Percentiles rank a stretch among this genome's conserved stretches.
Evolutionary conservation across 1,140 invertebrate species (phyloP).

Genomic region (Camponotus pennsylvanicus): DNA sequence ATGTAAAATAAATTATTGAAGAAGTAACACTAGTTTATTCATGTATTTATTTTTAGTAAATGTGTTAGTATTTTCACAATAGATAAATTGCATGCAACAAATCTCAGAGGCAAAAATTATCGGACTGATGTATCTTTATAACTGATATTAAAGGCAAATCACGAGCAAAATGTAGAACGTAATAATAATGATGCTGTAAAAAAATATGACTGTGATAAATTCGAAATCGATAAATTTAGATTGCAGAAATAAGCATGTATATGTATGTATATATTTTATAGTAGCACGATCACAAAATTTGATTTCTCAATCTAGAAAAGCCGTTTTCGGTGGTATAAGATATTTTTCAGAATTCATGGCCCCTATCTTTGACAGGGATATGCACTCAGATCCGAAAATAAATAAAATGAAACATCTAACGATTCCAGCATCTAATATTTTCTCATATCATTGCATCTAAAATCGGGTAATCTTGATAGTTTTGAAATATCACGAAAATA

Average conservation of each 20-base stretch:
- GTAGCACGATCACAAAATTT: neutral
- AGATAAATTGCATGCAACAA: neutral
- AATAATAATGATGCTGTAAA: neutral
- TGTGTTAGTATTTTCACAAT: neutral
- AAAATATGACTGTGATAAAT: neutral
- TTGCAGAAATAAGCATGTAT: neutral
- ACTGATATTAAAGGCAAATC: neutral
- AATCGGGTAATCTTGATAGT: neutral
- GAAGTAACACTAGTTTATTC: neutral
- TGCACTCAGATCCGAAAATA: neutral
- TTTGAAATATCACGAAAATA: conserved; percentile 3
- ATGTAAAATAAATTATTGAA: neutral
- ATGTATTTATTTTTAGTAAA: neutral
- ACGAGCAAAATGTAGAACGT: neutral
- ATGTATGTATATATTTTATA: neutral
- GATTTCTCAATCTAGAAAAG: neutral
- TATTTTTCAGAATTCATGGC: neutral
- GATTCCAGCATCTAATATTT: neutral
- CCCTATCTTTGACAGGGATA: neutral
- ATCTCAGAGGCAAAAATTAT: neutral
- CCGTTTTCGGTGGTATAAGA: neutral
- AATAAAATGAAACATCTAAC: neutral
- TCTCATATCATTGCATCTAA: neutral
- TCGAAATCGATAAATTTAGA: neutral
- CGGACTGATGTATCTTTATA: neutral